These are phyloP conservation scores for Trematocara zebra DNA, from an alignment of 2,113 vertebrate genomes.

Conservation along the genomic window DNA sequence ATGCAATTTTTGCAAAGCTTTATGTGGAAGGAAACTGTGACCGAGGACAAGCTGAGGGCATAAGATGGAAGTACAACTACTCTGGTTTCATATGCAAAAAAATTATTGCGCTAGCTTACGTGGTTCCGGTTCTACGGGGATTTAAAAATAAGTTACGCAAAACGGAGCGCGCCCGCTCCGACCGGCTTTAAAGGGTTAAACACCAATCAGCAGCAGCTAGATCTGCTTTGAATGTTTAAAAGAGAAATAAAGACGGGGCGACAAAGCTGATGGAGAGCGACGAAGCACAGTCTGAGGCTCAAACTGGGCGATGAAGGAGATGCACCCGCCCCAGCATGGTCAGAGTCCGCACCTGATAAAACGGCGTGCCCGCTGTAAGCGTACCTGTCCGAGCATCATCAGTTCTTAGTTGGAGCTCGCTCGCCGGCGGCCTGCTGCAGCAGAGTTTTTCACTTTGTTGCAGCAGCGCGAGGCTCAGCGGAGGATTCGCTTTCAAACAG, in stretches of 20 bases:
- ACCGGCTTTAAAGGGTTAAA: too few species aligned
- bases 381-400: neutral
- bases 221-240: neutral
- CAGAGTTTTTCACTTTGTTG: neutral
- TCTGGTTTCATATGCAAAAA: too few species aligned
- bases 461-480: neutral
- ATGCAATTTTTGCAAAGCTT: too few species aligned
- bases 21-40: too few species aligned
- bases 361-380: neutral
- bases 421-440: neutral
- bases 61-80: too few species aligned
- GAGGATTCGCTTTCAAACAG: neutral
- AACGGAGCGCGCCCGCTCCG: too few species aligned
- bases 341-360: neutral
- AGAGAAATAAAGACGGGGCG: rapidly evolving
- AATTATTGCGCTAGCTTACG: too few species aligned
- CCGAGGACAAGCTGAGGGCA: too few species aligned
- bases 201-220: neutral
- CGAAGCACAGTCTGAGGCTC: neutral
- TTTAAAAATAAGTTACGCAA: too few species aligned
- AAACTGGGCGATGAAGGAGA: neutral
- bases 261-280: too few species aligned
- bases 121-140: too few species aligned
- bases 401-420: neutral
- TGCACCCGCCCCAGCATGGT: too few species aligned